phyloP scores from a whole-genome alignment of 2,797 vertebrate species.

The Amblyraja radiata region DNA sequence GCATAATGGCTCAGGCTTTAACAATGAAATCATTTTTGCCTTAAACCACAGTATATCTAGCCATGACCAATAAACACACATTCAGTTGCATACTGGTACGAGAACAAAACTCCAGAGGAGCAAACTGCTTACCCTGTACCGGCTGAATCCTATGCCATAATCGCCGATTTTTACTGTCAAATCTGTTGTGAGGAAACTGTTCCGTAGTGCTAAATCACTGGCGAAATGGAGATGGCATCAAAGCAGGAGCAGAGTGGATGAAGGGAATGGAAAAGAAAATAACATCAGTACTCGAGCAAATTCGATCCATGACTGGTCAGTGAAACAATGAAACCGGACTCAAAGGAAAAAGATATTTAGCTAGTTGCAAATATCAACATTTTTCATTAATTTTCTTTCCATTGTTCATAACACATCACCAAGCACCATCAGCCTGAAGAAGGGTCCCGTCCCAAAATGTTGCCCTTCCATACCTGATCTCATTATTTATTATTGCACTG shows the following conservation, averaged over 20 bases:
- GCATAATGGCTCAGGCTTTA: neutral
- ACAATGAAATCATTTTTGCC: neutral
- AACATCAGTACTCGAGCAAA: conserved; percentile 19
- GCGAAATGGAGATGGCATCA: conserved; percentile 18
- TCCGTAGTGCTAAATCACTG: conserved; percentile 89
- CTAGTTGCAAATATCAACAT: neutral
- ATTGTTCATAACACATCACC: neutral
- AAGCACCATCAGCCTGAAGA: too few species aligned
- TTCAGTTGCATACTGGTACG: neutral
- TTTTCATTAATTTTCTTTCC: neutral
- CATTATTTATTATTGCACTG: too few species aligned
- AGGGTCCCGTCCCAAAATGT: too few species aligned
- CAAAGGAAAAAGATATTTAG: neutral
- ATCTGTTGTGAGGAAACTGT: conserved; percentile 89
- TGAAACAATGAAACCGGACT: neutral
- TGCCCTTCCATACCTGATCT: too few species aligned
- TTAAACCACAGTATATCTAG: neutral
- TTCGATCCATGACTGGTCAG: neutral
- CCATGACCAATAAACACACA: neutral
- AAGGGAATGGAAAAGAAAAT: conserved; percentile 9
- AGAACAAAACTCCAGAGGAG: neutral
- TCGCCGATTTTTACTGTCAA: conserved; percentile 93
- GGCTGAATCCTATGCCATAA: conserved; percentile 82
- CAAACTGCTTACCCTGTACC: conserved; percentile 76
- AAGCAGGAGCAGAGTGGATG: neutral